Evolutionary conservation across 2,113 vertebrate species (phyloP), one percentile per base, ranked within the genome.

Genomic region (Erpornis zantholeuca): DNA sequence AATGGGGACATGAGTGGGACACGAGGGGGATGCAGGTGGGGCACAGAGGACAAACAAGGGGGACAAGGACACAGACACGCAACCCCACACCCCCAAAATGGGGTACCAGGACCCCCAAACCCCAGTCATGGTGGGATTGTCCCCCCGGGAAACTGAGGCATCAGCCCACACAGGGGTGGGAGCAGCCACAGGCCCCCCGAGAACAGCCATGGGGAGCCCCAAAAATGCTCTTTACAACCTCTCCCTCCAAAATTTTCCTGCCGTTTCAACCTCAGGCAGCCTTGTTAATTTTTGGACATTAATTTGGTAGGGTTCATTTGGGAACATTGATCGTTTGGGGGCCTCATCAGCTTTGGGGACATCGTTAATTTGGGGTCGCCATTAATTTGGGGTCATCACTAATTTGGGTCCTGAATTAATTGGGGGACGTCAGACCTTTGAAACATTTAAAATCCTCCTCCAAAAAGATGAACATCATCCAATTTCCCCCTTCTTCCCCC

Each of bases 391-490:
- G 29, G 24, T 6, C n/a, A 19, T 44, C 35, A 3, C 27, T 50
- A 36, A 22, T 59, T 22, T 18, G 12, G 12, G 33, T 36, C 6
- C 9, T 2, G 15, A 1, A 19, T n/a, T n/a, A 15, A 44, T 19
- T 3, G 20, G 59, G 53, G 53, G 12, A 5, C 11, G 3, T 15
- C 7, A 3, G 40, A 42, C 35, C 10, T 45, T 33, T 4, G 16
- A 1, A 3, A 52, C 16, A 4, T 9, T 78, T 28, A 17, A 38
- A 59, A 64, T 33, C 49, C 33, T 21, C 31, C 15, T 12, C n/a
- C 49, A 12, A 7, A 5, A 35, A 3, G 23, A 29, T 5, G 3
- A 10, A 2, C 1, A 0, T 5, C 0, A 0, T 27, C 40, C 1
- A 0, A 11, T 33, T 28, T 27, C 22, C 35, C 35, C 28, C 33